Evolutionary conservation across 2,888 invertebrate genomes (phyloP).

Genomic region (Autographa gamma): DNA sequence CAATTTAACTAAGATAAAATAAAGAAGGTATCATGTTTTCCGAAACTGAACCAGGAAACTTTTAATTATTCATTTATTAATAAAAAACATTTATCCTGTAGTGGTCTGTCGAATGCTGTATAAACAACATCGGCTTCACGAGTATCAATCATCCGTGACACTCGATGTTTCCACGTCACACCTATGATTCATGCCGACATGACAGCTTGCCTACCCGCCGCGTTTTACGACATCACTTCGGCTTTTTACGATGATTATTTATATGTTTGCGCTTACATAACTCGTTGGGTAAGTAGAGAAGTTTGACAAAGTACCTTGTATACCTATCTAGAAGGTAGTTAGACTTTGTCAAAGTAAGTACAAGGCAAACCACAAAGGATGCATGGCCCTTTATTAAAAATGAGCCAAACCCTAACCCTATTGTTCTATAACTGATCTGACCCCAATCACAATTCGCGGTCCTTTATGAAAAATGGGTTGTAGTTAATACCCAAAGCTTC

Average conservation of each 20-base stretch:
- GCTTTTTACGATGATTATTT: constrained; percentile 44
- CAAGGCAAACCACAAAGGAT: not conserved
- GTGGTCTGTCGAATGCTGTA: not conserved
- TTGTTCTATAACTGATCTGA: too few relatives aligned
- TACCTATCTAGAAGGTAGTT: not conserved
- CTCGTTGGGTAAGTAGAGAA: constrained; percentile 16
- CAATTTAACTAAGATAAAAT: too few relatives aligned
- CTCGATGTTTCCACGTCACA: constrained; percentile 34
- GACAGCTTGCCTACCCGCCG: constrained; percentile 20
- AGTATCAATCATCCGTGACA: constrained; percentile 46
- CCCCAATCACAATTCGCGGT: too few relatives aligned
- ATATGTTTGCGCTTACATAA: constrained; percentile 14
- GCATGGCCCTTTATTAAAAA: not conserved
- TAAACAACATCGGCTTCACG: constrained; percentile 17
- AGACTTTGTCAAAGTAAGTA: too few relatives aligned
- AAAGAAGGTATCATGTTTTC: too few relatives aligned
- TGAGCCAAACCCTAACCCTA: too few relatives aligned
- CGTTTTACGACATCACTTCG: constrained; percentile 29
- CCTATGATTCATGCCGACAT: constrained; percentile 33
- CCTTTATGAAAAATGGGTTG: too few relatives aligned
- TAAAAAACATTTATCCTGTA: not conserved
- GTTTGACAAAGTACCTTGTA: too few relatives aligned
- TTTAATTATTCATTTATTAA: not conserved
- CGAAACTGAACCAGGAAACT: too few relatives aligned
- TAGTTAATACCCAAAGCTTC: too few relatives aligned